Evolutionary conservation across 2,113 vertebrate genomes (phyloP).

Genomic region (Siphamia tubifer): DNA sequence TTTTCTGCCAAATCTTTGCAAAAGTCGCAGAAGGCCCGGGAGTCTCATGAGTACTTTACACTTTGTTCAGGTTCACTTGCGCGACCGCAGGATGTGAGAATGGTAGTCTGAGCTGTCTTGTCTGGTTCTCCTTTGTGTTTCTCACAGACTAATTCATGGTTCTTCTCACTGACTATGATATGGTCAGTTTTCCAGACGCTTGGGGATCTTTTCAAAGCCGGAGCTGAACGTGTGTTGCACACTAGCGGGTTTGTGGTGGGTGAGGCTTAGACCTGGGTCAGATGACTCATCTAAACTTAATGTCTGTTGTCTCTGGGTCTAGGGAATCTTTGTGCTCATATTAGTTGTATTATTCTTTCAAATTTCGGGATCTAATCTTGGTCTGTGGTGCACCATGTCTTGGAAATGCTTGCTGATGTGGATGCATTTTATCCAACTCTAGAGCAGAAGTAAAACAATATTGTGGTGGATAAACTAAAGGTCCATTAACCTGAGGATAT

Average conservation of each 20-base stretch:
- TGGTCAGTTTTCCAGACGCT: conserved; percentile 65
- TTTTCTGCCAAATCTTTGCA: conserved; percentile 41
- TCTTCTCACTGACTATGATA: conserved; percentile 55
- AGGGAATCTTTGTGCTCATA: conserved; percentile 43
- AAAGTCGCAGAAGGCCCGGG: conserved; percentile 12
- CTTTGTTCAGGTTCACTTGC: conserved; percentile 21
- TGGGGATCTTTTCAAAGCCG: conserved; percentile 54
- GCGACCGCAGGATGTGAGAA: conserved; percentile 29
- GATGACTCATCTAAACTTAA: conserved; percentile 59
- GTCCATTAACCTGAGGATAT: conserved; percentile 46
- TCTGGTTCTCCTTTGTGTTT: conserved; percentile 39
- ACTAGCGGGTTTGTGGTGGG: conserved; percentile 43
- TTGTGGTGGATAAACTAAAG: conserved; percentile 41
- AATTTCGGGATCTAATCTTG: conserved; percentile 38
- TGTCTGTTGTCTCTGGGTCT: conserved; percentile 38
- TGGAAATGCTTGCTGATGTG: conserved; percentile 47
- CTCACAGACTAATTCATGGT: conserved; percentile 49
- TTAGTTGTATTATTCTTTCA: conserved; percentile 61
- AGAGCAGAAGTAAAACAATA: conserved; percentile 53
- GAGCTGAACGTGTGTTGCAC: conserved; percentile 33
- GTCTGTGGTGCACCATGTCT: conserved; percentile 24
- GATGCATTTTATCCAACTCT: conserved; percentile 34
- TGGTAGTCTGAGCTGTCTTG: conserved; percentile 38
- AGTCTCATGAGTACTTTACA: neutral
- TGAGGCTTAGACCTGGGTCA: conserved; percentile 60